Percentiles rank a stretch among this genome's conserved stretches.
phyloP scores from a whole-genome alignment of 2,113 vertebrate species.

The Ranitomeya imitator region DNA sequence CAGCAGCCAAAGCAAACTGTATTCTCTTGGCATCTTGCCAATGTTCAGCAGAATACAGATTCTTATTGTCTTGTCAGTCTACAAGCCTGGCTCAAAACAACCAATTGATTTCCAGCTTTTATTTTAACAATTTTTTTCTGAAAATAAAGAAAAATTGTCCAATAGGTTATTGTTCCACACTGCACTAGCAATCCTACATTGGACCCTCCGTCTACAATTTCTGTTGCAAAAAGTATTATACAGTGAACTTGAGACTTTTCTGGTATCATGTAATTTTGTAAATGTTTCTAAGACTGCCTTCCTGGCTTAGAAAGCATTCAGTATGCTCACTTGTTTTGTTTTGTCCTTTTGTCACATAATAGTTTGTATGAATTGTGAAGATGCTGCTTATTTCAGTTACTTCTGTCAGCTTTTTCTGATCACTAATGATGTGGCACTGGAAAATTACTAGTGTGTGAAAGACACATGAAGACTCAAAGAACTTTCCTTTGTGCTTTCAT shows the following conservation, averaged over 20 bases:
- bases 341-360: slow-evolving; percentile 8
- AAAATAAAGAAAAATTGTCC: background rate
- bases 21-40: no score
- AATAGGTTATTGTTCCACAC: background rate
- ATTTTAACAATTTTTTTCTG: no score
- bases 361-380: slow-evolving; percentile 39
- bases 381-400: slow-evolving; percentile 41
- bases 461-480: slow-evolving; percentile 35
- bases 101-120: no score
- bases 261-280: slow-evolving; percentile 33
- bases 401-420: slow-evolving; percentile 43
- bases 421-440: slow-evolving; percentile 39
- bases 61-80: background rate
- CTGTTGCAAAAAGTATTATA: background rate
- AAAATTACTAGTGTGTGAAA: slow-evolving; percentile 58
- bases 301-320: background rate
- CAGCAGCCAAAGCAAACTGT: no score
- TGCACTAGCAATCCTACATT: background rate
- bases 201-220: background rate
- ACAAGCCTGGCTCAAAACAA: background rate
- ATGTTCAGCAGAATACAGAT: background rate
- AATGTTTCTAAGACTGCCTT: slow-evolving; percentile 27
- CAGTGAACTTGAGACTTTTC: slow-evolving; percentile 13
- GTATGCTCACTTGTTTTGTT: slow-evolving; percentile 10
- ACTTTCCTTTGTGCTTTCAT: slow-evolving; percentile 52